Evolutionary conservation across 2,888 invertebrate species (phyloP).

Genomic region (Limnephilus lunatus): DNA sequence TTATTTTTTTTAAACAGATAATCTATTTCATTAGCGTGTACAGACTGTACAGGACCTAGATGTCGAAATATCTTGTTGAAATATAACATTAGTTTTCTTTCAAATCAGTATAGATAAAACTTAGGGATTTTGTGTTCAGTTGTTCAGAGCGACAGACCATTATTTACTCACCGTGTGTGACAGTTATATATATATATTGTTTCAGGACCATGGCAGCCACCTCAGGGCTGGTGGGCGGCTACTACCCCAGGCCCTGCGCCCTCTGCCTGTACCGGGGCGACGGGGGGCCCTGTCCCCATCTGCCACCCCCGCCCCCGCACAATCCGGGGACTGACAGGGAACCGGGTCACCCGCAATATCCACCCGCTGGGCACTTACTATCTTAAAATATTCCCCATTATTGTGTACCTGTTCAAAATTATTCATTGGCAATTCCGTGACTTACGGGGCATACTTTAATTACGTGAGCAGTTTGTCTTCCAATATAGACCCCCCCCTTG

Average conservation of each 20-base stretch:
- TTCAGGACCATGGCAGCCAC: constrained; percentile 80
- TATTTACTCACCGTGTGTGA: background rate
- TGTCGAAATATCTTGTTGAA: too few relatives aligned
- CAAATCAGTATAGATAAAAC: too few relatives aligned
- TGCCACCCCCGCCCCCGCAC: constrained; percentile 70
- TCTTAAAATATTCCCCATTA: background rate
- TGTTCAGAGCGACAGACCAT: background rate
- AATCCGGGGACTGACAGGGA: background rate
- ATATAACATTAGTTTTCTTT: too few relatives aligned
- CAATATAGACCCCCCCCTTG: too few relatives aligned
- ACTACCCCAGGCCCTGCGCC: constrained; percentile 72
- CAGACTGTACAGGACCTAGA: too few relatives aligned
- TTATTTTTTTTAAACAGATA: too few relatives aligned
- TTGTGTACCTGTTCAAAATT: background rate
- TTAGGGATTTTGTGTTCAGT: too few relatives aligned
- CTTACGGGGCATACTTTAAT: too few relatives aligned
- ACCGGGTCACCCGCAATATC: background rate
- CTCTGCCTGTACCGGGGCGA: constrained; percentile 67
- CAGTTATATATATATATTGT: constrained; percentile 34
- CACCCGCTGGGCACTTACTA: background rate
- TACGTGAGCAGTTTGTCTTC: too few relatives aligned
- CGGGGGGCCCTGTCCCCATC: constrained; percentile 69
- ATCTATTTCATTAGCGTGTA: too few relatives aligned
- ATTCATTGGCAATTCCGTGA: background rate
- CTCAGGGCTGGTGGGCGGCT: constrained; percentile 78